Percentiles rank a stretch among this genome's conserved stretches.
These are phyloP conservation scores for Thaumetopoea pityocampa DNA, from an alignment of 1,140 invertebrate genomes.

Conservation along the genomic window DNA sequence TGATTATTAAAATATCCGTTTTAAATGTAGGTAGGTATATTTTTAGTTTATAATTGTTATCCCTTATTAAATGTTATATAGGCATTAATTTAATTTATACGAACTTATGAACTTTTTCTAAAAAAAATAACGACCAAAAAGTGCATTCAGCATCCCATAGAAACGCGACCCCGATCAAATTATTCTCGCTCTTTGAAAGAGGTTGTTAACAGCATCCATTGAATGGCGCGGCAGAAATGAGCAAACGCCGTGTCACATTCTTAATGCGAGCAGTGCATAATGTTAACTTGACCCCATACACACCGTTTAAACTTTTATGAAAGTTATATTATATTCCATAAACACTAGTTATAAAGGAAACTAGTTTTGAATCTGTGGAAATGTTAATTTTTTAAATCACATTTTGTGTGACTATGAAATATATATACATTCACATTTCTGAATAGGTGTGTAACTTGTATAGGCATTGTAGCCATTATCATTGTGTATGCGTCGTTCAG, in stretches of 20 bases:
- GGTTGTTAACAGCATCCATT: constrained; percentile 73
- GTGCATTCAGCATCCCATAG: constrained; percentile 58
- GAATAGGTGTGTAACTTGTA: constrained; percentile 3
- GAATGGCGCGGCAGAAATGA: constrained; percentile 67
- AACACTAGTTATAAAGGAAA: constrained; percentile 42
- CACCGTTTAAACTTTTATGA: constrained; percentile 49
- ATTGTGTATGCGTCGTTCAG: constrained; percentile 8
- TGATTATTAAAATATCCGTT: too few species aligned
- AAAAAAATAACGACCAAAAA: constrained; percentile 14
- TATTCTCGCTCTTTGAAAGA: constrained; percentile 70
- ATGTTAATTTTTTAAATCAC: constrained; percentile 31
- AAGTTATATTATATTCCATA: constrained; percentile 49
- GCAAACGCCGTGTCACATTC: constrained; percentile 65
- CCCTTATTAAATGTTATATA: too few species aligned
- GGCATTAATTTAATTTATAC: too few species aligned
- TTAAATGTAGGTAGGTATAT: too few species aligned
- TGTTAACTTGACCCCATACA: constrained; percentile 58
- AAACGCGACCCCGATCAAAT: constrained; percentile 71
- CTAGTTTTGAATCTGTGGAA: constrained; percentile 41
- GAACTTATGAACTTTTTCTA: background rate
- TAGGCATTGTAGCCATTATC: background rate
- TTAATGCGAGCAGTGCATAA: constrained; percentile 57
- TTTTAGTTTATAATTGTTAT: too few species aligned
- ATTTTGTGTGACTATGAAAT: constrained; percentile 1
- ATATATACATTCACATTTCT: background rate